Base-by-base conservation (phyloP, 2,113 vertebrate genomes). In the Leptobrachium ailaonicum region DNA sequence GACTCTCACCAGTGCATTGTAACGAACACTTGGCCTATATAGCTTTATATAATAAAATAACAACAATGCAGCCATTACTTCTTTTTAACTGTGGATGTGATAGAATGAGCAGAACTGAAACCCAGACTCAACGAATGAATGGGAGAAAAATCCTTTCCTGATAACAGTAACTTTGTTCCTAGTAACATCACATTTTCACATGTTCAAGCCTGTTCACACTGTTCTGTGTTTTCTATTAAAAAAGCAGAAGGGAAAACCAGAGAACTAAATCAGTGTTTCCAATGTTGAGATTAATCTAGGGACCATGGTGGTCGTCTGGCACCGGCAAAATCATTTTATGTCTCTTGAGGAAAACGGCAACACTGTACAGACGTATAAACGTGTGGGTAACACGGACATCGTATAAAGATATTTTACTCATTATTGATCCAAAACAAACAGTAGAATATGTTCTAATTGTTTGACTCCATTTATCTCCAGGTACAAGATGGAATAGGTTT, bases 251-350 rank as follows among this genome's bases (percentile, higher is more conserved):
- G 56, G 67, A 50, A 58, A 79, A 45, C 58, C 45, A 41, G 6
- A 50, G n/a, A 45, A 50, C 53, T 62, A 45, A 77, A 68, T 43
- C 53, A 42, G 8, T 80, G 58, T 40, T 73, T 62, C 56, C 32
- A 56, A 67, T 56, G 66, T 66, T 60, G 56, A 80, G 71, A 80
- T 73, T 67, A 80, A 80, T 80, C 64, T 69, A 56, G 42, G 67
- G 60, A 80, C 53, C 50, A 7, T 73, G 43, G 54, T 53, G 63
- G 47, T 73, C 67, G 62, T 66, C 71, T 58, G 54, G 47, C 41
- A 44, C 47, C 41, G 44, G 78, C 74, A 42, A 80, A 73, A 80
- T 74, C 41, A 68, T 60, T 73, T 14, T 67, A 62, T 64, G n/a
- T 80, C 79, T 71, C 79, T 2, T 32, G 50, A 80, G 79, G 79